Percentiles rank a stretch among this genome's conserved stretches.
These are phyloP conservation scores for Lycocerus yunnanus DNA, from an alignment of 2,888 invertebrate species.

Conservation along the genomic window DNA sequence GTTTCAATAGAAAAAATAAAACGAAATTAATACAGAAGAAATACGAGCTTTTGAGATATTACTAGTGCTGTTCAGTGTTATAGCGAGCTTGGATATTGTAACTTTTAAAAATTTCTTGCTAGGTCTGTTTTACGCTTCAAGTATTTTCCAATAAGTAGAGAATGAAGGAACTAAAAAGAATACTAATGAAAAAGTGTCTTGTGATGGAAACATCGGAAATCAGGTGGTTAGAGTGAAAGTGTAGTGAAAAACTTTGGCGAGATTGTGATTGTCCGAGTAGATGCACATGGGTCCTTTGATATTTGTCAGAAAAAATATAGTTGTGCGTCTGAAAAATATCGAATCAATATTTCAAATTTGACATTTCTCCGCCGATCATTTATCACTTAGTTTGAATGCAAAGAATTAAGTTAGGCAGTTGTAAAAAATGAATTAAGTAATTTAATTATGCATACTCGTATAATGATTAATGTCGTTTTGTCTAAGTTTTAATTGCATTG, in stretches of 20 bases:
- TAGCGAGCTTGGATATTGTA: conserved; percentile 41
- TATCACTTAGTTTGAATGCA: conserved; percentile 2
- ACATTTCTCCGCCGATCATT: conserved; percentile 6
- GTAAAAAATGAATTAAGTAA: background rate
- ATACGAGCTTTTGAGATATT: conserved; percentile 35
- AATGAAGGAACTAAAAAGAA: conserved; percentile 40
- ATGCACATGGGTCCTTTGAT: conserved; percentile 25
- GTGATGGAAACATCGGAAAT: conserved; percentile 43
- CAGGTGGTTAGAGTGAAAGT: conserved; percentile 44
- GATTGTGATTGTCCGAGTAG: conserved; percentile 23
- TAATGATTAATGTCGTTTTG: background rate
- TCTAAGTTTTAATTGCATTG: background rate
- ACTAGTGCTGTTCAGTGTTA: conserved; percentile 44
- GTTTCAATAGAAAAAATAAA: conserved; percentile 40
- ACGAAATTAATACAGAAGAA: conserved; percentile 42
- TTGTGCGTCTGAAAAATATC: conserved; percentile 6
- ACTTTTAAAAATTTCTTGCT: conserved; percentile 44
- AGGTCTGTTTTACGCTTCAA: conserved; percentile 46
- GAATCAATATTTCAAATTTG: conserved; percentile 8
- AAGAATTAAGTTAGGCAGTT: background rate
- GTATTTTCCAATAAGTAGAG: conserved; percentile 46
- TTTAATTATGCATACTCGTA: background rate
- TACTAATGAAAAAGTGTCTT: conserved; percentile 50
- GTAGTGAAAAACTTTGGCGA: conserved; percentile 29
- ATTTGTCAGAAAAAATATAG: background rate